Evolutionary conservation across 2,113 vertebrate genomes (phyloP), one percentile per base, ranked within the genome.

Genomic region (Macroglossus sobrinus): DNA sequence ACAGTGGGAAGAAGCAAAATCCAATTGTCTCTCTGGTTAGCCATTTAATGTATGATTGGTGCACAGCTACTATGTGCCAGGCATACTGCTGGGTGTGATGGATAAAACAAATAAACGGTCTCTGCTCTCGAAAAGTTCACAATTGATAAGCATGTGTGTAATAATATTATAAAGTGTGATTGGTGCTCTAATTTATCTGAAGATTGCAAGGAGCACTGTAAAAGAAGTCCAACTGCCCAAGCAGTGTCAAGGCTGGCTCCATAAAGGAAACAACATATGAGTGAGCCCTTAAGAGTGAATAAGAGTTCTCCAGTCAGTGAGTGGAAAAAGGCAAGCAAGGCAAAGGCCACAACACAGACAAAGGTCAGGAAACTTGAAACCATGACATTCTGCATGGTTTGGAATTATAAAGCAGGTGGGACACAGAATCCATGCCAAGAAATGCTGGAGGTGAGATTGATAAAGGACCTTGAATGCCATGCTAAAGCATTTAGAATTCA

Each of bases 11-110:
- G 43, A 76, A 35, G 22, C 2, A 0, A 63, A 40, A 19, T 10
- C 30, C 68, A 35, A 3, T 2, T 4, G 19, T 89, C 57, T 91
- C 40, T 57, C n/a, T 35, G 38, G 24, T 84, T 79, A 75, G 45
- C 5, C 19, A 33, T 40, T 59, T 33, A 79, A 59, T 0, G 28
- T 4, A 2, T 8, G 24, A 7, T 33, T n/a, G 0, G 6, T 63
- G 33, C 4, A 3, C 16, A 22, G 45, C 63, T 75, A 33, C 69
- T 64, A 28, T 43, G 86, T 69, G 80, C 57, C 16, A 3, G 33
- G 47, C 57, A 35, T 4, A 53, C 55, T 5, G 0, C 43, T 28
- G 18, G 6, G 24, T 47, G 26, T 0, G 1, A 81, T 30, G 4
- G 26, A 72, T 43, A 76, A 57, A 80, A 80, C 16, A 87, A 74